phyloP scores from a whole-genome alignment of 1,140 invertebrate species.

The Temnothorax curvispinosus region DNA sequence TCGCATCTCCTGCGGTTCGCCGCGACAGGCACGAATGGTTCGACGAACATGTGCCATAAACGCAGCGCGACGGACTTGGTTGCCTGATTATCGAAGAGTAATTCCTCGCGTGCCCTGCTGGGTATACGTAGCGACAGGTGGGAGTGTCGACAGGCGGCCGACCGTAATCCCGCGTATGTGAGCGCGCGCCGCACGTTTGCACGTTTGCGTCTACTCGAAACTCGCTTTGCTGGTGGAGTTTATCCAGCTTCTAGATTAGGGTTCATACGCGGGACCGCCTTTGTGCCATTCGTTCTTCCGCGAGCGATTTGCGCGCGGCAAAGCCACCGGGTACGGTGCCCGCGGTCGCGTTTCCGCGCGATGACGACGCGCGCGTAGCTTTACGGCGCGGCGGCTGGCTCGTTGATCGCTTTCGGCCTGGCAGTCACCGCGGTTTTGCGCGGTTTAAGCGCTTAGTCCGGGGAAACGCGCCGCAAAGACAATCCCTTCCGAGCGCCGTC shows the following conservation, averaged over 20 bases:
- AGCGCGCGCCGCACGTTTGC: background rate
- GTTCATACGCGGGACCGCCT: background rate
- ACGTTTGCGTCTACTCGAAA: background rate
- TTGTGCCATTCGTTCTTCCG: constrained; percentile 21
- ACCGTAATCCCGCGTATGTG: background rate
- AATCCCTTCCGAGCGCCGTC: background rate
- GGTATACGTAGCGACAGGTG: constrained; percentile 40
- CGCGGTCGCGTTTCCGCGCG: constrained; percentile 4
- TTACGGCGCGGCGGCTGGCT: background rate
- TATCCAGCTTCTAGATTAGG: background rate
- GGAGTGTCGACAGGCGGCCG: constrained; percentile 23
- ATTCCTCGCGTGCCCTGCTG: background rate
- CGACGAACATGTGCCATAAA: background rate
- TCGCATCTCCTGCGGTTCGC: background rate
- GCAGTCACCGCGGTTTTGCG: background rate
- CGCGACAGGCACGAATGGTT: background rate
- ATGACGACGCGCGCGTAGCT: background rate
- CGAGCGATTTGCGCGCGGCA: constrained; percentile 19
- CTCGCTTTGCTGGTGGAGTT: background rate
- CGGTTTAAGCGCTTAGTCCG: background rate
- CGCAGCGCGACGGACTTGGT: background rate
- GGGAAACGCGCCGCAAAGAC: background rate
- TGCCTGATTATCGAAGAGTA: constrained; percentile 13
- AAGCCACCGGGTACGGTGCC: background rate
- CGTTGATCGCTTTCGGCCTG: too few species aligned